Evolutionary conservation across 2,113 vertebrate species (phyloP), one percentile per base, ranked within the genome.

Genomic region (Ageneiosus marmoratus): DNA sequence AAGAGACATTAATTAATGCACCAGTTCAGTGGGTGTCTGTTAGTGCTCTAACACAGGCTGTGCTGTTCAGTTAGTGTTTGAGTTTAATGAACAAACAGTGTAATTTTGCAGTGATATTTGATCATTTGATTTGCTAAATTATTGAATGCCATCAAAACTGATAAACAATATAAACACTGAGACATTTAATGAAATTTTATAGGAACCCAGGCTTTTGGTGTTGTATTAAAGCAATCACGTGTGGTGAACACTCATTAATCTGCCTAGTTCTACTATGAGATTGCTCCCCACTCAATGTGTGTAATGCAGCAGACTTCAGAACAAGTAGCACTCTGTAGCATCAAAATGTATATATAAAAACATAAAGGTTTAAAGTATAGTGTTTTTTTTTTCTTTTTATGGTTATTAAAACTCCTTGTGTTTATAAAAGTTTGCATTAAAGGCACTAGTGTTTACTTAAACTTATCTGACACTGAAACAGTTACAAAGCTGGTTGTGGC

Each of bases 361-460:
- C 13, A 63, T 37, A 70, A 70, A 13, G 2, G 10, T 5, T 70
- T 44, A 41, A 37, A 41, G 22, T 50, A 12, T 13, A 50, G 10
- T 12, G 48, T 50, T 10, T 50, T 41, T 10, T 50, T 41, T 65
- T 29, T 62, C 5, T 27, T 62, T 62, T 62, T 32, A 29, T 67
- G 29, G 63, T 70, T 41, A 37, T 70, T 44, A 44, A 70, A 70
- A 44, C 20, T 70, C 44, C 67, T 44, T 24, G 58, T 63, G n/a
- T 51, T 80, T 51, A 27, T 32, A 7, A 27, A 0, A 20, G 10
- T 67, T 37, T 67, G 3, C 58, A 80, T 55, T 29, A 41, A 7
- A 69, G 29, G 0, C 22, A 15, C 12, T 80, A 27, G 79, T 27
- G 48, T 80, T 70, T 80, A 51, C 16, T 55, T 51, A 70, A 80